Conservation (phyloP, 2,888 invertebrate species). For the Epistrophella euchroma region DNA sequence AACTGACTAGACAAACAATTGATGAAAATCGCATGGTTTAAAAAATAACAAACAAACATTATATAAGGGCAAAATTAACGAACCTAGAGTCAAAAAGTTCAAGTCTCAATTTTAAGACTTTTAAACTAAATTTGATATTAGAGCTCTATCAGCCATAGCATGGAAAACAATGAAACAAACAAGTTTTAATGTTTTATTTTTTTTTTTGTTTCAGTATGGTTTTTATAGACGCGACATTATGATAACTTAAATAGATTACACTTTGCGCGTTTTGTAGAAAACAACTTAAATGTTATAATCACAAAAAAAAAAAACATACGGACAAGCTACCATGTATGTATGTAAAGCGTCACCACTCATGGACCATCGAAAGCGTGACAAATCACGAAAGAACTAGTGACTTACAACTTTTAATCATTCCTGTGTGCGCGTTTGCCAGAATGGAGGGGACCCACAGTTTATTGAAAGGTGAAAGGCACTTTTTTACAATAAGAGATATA, state of each 20-base stretch:
- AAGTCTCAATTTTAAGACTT: slow-evolving; percentile 11
- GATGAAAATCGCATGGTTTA: not conserved
- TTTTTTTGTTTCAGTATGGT: slow-evolving; percentile 10
- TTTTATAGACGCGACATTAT: slow-evolving; percentile 17
- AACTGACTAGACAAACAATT: not conserved
- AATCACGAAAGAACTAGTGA: too few species aligned
- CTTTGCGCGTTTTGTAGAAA: slow-evolving; percentile 15
- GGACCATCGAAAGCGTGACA: too few species aligned
- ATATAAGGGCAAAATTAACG: not conserved
- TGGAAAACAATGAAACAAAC: slow-evolving; percentile 4
- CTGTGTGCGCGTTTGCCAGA: too few species aligned
- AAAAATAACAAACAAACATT: not conserved
- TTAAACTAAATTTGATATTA: not conserved
- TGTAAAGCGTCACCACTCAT: too few species aligned
- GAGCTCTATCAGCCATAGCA: not conserved
- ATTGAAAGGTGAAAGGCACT: too few species aligned
- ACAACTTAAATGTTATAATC: not conserved
- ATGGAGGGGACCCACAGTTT: too few species aligned
- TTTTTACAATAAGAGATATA: too few species aligned
- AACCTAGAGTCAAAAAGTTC: slow-evolving; percentile 13
- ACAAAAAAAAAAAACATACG: slow-evolving; percentile 9
- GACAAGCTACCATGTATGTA: not conserved
- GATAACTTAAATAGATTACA: slow-evolving; percentile 50
- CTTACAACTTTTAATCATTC: too few species aligned
- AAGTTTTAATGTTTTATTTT: slow-evolving; percentile 30